Evolutionary conservation across 2,888 invertebrate genomes (phyloP), one percentile per base, ranked within the genome.

Genomic region (Synanthedon andrenaeformis): DNA sequence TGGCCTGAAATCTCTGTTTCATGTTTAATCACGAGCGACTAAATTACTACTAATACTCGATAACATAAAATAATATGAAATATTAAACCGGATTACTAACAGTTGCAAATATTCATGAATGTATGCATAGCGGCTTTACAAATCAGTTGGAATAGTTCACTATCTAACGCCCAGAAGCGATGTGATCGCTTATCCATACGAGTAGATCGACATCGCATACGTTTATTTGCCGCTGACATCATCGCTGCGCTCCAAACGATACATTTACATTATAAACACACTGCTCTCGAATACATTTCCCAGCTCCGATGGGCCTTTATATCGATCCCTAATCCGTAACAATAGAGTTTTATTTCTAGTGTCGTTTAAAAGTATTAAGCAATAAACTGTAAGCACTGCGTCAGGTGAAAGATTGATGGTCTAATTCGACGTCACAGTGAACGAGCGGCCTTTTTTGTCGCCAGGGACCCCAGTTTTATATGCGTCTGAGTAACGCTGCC

Each of bases 401-500:
- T 70, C 78, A 79, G 80, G 75, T 76, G 65, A 63, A 68, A 74
- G 79, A 82, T 78, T 74, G 74, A 80, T 79, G 70, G 70, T 69
- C 72, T 72, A 68, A 76, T 75, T 69, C 69, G 62, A 63, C 69
- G 66, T 68, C 69, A 67, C 65, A 63, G 63, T 61, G 61, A 59
- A 61, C 61, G 56, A 57, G 54, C 63, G 65, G 61, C 59, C 57
- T 64, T 74, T 73, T 74, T 70, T 69, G 70, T 71, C 70, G 63
- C 63, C 53, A 60, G 65, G 70, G 68, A 66, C 59, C 57, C 35
- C 62, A 66, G 68, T 74, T 74, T 73, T 74, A 73, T 74, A 73
- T 65, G 67, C 68, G 70, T 67, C 69, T 68, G 72, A 57, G 73
- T 74, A 73, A 75, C 69, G 66, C 67, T 71, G 70, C 69, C 74